These are phyloP conservation scores for Lanius collurio DNA, from an alignment of 2,113 vertebrate species.

Conservation along the genomic window DNA sequence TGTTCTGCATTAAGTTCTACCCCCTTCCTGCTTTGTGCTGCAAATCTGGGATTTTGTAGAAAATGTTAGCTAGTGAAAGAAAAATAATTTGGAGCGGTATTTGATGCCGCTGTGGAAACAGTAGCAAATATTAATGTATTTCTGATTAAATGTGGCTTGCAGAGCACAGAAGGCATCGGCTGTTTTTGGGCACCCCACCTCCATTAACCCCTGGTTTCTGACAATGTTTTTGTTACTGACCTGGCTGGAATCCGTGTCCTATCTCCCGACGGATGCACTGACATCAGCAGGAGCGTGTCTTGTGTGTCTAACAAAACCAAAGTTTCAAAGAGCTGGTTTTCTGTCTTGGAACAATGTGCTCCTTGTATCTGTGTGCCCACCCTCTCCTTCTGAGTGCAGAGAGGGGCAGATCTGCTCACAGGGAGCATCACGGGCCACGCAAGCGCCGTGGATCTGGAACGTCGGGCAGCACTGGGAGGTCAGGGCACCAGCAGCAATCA, in stretches of 20 bases:
- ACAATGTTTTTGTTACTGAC: background rate
- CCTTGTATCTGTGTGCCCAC: background rate
- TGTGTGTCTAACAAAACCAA: background rate
- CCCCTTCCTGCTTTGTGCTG: background rate
- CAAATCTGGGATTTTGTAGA: background rate
- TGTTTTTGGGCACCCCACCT: background rate
- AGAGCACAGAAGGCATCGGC: background rate
- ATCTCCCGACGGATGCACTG: background rate
- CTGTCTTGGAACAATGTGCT: background rate
- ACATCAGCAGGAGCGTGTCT: background rate
- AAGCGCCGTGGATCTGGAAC: fast-evolving
- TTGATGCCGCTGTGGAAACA: background rate
- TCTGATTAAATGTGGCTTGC: background rate
- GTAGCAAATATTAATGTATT: background rate
- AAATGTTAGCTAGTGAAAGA: background rate
- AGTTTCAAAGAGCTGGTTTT: background rate
- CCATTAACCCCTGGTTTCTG: background rate
- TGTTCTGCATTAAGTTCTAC: background rate
- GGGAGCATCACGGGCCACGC: fast-evolving
- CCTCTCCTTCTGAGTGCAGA: background rate
- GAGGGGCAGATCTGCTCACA: background rate
- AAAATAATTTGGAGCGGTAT: background rate
- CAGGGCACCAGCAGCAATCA: background rate
- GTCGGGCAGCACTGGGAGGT: fast-evolving
- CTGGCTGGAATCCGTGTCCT: background rate